Evolutionary conservation across 1,140 invertebrate genomes (phyloP).

Genomic region (Calephelis nemesis): DNA sequence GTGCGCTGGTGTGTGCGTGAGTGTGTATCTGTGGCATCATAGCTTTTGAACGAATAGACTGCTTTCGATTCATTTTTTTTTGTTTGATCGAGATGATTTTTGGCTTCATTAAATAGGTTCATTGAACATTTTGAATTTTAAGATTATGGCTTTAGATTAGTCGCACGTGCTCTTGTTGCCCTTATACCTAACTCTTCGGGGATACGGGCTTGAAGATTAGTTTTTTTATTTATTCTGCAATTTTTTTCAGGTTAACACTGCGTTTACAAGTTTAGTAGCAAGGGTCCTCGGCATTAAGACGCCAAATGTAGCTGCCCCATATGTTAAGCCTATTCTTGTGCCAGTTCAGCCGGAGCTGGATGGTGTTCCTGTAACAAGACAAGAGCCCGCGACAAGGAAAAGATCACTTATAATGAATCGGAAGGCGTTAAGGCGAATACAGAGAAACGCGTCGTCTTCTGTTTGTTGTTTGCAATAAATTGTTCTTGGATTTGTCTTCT

Average conservation of each 20-base stretch:
- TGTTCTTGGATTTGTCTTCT: slow-evolving; percentile 18
- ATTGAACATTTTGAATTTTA: no score
- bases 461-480: slow-evolving; percentile 70
- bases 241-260: slow-evolving; percentile 61
- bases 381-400: slow-evolving; percentile 35
- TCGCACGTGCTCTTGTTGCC: no score
- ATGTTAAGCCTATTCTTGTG: slow-evolving; percentile 26
- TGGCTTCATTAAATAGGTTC: no score
- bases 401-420: slow-evolving; percentile 65
- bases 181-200: no score
- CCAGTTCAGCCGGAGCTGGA: neutral
- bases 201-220: no score
- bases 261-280: slow-evolving; percentile 63
- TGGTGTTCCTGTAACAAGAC: neutral
- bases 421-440: slow-evolving; percentile 61
- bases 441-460: slow-evolving; percentile 63
- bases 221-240: slow-evolving; percentile 14
- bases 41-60: no score
- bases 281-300: slow-evolving; percentile 53
- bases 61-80: no score
- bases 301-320: slow-evolving; percentile 28
- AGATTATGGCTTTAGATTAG: no score
- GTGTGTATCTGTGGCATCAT: no score
- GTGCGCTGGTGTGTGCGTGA: no score
- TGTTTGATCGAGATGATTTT: no score